Conservation (phyloP, 2,113 vertebrate genomes). For the Tachycineta bicolor region DNA sequence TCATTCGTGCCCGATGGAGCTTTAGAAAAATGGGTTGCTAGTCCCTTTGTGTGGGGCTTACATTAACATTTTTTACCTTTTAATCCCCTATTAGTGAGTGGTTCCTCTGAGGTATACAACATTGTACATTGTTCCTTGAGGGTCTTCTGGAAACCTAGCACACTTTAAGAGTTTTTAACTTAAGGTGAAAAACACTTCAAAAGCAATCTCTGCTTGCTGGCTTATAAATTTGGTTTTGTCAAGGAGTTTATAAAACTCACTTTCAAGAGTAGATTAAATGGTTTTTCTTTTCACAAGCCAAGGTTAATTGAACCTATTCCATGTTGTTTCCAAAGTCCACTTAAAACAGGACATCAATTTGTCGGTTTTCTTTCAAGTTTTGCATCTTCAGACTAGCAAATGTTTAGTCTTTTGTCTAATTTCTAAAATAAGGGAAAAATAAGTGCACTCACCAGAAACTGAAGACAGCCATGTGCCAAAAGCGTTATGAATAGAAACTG, state of each 20-base stretch:
- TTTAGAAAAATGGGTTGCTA: background rate
- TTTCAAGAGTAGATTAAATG: background rate
- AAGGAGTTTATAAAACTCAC: background rate
- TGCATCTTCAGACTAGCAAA: background rate
- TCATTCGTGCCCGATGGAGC: background rate
- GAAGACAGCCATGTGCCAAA: background rate
- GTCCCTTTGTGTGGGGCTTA: background rate
- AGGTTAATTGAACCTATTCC: background rate
- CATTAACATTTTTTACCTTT: accelerated
- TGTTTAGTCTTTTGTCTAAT: background rate
- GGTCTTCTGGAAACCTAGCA: background rate
- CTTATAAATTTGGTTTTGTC: background rate
- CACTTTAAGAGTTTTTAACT: accelerated
- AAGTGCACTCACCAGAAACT: background rate
- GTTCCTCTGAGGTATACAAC: background rate
- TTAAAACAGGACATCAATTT: background rate
- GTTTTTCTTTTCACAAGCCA: background rate
- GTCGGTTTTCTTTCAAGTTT: background rate
- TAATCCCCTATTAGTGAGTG: background rate
- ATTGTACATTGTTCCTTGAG: background rate
- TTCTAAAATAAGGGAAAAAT: background rate
- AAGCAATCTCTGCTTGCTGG: background rate
- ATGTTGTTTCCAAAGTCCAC: background rate
- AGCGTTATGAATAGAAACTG: background rate
- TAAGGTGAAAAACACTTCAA: background rate